Conservation (phyloP, 2,113 vertebrate species). For the Sander lucioperca region DNA sequence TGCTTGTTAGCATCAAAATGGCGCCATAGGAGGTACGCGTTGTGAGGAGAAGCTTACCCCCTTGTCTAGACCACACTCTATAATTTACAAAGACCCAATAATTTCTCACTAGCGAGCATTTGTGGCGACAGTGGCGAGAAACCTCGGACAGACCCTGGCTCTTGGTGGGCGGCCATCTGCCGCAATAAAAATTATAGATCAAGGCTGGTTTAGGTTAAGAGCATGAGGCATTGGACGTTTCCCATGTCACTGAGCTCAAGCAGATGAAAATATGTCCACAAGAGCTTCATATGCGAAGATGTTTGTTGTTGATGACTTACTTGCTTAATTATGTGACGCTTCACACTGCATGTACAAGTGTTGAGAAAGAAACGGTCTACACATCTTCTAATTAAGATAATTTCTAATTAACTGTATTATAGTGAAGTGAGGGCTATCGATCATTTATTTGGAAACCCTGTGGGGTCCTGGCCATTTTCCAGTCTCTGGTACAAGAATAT, state of each 20-base stretch:
- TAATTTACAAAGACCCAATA: too few species aligned
- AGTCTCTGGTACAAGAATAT: background rate
- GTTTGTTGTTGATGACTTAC: background rate
- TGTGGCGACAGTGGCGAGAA: too few species aligned
- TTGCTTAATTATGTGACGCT: background rate
- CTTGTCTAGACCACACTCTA: too few species aligned
- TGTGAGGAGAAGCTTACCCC: too few species aligned
- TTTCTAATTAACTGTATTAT: background rate
- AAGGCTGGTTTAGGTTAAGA: constrained; percentile 6
- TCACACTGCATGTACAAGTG: background rate
- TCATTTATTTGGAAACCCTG: background rate
- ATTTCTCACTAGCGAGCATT: too few species aligned
- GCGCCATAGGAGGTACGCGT: too few species aligned
- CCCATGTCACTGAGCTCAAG: background rate
- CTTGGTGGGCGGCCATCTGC: too few species aligned
- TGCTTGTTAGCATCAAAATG: too few species aligned
- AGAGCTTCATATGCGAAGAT: background rate
- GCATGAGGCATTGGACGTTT: background rate
- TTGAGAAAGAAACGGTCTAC: background rate
- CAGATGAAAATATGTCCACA: background rate
- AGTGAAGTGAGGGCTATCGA: background rate
- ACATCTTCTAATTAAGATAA: background rate
- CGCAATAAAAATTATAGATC: background rate
- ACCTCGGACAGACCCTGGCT: too few species aligned
- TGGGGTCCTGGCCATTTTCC: too few species aligned